A percentile compares a stretch with the other conserved stretches of the same genome.
These are phyloP conservation scores for Melanogrammus aeglefinus DNA, from an alignment of 2,797 vertebrate genomes.

Conservation along the genomic window DNA sequence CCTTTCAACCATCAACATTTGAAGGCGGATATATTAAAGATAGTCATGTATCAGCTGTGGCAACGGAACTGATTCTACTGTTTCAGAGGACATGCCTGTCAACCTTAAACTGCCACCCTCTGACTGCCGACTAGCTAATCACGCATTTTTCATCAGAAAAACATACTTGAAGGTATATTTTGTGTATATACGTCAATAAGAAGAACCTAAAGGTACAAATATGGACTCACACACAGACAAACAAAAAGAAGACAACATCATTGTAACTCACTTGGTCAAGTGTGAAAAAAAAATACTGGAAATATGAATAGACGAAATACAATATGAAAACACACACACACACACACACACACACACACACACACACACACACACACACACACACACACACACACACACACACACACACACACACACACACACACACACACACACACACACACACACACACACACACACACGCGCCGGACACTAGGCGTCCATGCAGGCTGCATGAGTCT, in stretches of 20 bases:
- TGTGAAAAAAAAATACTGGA: not conserved
- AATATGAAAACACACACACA: not conserved
- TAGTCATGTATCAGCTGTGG: too few relatives aligned
- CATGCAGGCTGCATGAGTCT: conserved; percentile 52
- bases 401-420: conserved; percentile 5
- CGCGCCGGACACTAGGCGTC: conserved; percentile 26
- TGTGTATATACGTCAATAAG: not conserved
- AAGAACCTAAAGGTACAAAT: not conserved
- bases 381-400: conserved; percentile 4
- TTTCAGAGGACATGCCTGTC: too few relatives aligned
- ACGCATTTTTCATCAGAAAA: not conserved
- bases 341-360: conserved; percentile 5
- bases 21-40: too few relatives aligned
- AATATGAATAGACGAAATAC: not conserved
- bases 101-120: too few relatives aligned
- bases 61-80: too few relatives aligned
- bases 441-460: conserved; percentile 4
- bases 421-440: not conserved
- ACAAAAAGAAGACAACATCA: too few relatives aligned
- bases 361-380: not conserved
- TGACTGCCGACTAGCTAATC: not conserved
- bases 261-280: not conserved
- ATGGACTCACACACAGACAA: too few relatives aligned
- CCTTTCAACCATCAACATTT: too few relatives aligned
- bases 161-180: not conserved